A percentile compares a stretch with the other conserved stretches of the same genome.
Conservation (phyloP, 2,888 invertebrate genomes). For the Protophormia terraenovae region DNA sequence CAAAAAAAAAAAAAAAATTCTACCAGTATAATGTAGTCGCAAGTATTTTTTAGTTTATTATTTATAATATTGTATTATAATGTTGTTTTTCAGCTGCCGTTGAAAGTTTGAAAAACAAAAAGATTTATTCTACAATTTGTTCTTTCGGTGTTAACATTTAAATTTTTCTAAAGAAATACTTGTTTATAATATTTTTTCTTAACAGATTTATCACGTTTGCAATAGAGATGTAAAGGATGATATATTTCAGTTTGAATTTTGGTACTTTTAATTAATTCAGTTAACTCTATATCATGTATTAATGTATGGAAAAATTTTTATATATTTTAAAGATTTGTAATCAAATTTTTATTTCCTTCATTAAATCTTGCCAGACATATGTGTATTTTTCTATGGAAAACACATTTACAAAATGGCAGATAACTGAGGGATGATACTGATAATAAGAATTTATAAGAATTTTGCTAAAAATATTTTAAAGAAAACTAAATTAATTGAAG, state of each 20-base stretch:
- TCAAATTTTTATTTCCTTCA: no score
- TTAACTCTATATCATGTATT: no score
- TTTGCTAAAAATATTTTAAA: no score
- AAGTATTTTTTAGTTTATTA: conserved; percentile 28
- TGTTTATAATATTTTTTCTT: conserved; percentile 17
- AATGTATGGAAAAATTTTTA: no score
- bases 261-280: no score
- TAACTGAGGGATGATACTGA: no score
- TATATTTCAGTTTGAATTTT: background rate
- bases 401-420: no score
- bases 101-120: conserved; percentile 53
- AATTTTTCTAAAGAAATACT: conserved; percentile 42
- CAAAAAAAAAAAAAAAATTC: conserved; percentile 13
- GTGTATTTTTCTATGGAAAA: no score
- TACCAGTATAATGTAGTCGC: conserved; percentile 4
- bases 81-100: conserved; percentile 56
- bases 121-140: conserved; percentile 30
- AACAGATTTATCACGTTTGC: conserved; percentile 24
- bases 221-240: background rate
- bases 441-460: no score
- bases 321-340: no score
- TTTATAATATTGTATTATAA: conserved; percentile 50
- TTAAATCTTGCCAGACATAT: no score
- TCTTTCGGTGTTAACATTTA: conserved; percentile 50
- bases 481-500: no score